phyloP scores from a whole-genome alignment of 1,140 invertebrate genomes.

The Delia radicum region DNA sequence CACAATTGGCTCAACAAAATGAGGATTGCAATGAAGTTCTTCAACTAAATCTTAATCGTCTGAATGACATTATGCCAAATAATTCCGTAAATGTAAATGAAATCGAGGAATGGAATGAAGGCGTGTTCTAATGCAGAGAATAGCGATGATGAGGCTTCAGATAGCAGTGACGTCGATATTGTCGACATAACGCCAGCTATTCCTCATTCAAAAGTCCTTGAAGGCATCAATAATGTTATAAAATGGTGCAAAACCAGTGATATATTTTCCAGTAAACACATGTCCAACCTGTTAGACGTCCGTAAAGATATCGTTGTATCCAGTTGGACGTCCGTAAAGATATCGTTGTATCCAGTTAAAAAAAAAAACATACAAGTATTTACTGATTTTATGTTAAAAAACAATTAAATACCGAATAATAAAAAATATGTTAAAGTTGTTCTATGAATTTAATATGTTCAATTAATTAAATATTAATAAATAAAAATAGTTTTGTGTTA shows the following conservation, averaged over 20 bases:
- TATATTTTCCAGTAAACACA: neutral
- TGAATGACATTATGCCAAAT: neutral
- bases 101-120: neutral
- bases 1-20: neutral
- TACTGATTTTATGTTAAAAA: too few relatives aligned
- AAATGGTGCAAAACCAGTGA: neutral
- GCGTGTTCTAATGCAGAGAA: neutral
- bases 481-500: too few relatives aligned
- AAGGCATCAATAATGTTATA: neutral
- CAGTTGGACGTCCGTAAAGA: too few relatives aligned
- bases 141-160: neutral
- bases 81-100: neutral
- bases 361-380: too few relatives aligned
- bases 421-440: too few relatives aligned
- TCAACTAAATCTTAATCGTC: neutral
- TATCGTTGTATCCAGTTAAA: too few relatives aligned
- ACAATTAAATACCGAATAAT: too few relatives aligned
- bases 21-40: neutral
- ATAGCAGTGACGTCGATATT: neutral
- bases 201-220: neutral
- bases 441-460: too few relatives aligned
- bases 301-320: too few relatives aligned
- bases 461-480: too few relatives aligned
- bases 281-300: neutral
- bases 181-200: too few relatives aligned